Evolutionary conservation across 1,140 invertebrate genomes (phyloP).

Genomic region (Lepidostoma basale): DNA sequence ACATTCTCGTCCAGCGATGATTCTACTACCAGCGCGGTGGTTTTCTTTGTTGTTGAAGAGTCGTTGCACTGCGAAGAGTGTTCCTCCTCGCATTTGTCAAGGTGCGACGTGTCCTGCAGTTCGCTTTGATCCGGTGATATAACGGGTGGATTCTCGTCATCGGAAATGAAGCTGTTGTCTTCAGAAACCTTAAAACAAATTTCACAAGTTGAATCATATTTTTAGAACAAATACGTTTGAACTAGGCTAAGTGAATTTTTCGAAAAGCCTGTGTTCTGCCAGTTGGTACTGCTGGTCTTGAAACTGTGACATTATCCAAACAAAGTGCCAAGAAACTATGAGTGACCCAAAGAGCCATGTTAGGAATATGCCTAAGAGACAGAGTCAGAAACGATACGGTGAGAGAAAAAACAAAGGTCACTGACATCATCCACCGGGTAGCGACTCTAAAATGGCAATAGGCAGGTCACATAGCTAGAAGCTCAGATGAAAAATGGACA

Average conservation of each 20-base stretch:
- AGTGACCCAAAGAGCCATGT: too few relatives aligned
- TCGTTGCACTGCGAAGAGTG: constrained; percentile 24
- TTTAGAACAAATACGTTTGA: background rate
- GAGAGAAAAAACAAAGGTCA: too few relatives aligned
- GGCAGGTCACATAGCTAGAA: too few relatives aligned
- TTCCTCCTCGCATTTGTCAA: constrained; percentile 36
- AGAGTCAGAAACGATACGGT: too few relatives aligned
- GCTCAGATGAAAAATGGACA: too few relatives aligned
- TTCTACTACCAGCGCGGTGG: background rate
- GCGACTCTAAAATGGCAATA: too few relatives aligned
- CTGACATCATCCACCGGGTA: too few relatives aligned
- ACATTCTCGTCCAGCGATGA: constrained; percentile 52
- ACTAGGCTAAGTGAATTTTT: background rate
- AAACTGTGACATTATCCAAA: too few relatives aligned
- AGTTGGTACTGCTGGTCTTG: too few relatives aligned
- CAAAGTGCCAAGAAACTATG: too few relatives aligned
- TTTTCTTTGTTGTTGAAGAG: constrained; percentile 9
- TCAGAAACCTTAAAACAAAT: constrained; percentile 59
- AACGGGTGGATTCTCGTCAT: constrained; percentile 61
- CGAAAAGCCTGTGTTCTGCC: too few relatives aligned
- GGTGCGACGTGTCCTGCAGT: constrained; percentile 33
- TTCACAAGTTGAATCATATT: background rate
- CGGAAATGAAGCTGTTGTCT: constrained; percentile 63
- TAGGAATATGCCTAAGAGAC: too few relatives aligned
- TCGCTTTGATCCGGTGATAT: constrained; percentile 58